phyloP scores from a whole-genome alignment of 2,888 invertebrate genomes.

The Schizotus pectinicornis region DNA sequence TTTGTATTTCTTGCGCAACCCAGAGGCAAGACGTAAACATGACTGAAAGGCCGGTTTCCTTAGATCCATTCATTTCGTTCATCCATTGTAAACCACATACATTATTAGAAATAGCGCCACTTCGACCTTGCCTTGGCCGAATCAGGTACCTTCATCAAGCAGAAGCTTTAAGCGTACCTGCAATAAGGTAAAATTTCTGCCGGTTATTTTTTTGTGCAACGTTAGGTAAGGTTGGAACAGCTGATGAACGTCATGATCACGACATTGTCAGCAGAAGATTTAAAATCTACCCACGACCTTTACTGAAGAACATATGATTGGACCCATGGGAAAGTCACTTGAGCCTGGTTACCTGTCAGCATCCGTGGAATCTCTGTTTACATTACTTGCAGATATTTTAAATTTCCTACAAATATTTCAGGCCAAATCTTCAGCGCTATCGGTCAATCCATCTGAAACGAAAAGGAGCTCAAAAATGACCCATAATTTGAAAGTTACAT shows the following conservation, averaged over 20 bases:
- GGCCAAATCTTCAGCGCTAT: no score
- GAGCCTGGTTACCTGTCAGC: no score
- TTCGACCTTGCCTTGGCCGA: conserved; percentile 14
- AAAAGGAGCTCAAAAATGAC: no score
- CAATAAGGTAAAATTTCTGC: conserved; percentile 19
- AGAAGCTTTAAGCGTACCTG: background rate
- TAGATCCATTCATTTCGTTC: background rate
- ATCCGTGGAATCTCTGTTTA: no score
- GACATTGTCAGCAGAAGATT: background rate
- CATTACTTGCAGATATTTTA: no score
- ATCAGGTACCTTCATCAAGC: conserved; percentile 13
- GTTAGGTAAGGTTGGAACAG: conserved; percentile 34
- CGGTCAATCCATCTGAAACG: no score
- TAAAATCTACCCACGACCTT: conserved; percentile 5
- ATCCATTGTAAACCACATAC: conserved; percentile 4
- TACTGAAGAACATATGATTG: conserved; percentile 11
- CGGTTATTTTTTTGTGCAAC: conserved; percentile 29
- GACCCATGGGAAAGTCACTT: conserved; percentile 5
- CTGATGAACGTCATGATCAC: conserved; percentile 19
- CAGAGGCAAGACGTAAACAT: no score
- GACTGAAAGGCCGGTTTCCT: no score
- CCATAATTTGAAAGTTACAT: no score
- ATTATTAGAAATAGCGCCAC: conserved; percentile 9
- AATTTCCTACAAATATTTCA: no score
- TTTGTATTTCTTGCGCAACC: no score